Base-by-base conservation (phyloP, 2,113 vertebrate species). In the Elephantulus edwardii region DNA sequence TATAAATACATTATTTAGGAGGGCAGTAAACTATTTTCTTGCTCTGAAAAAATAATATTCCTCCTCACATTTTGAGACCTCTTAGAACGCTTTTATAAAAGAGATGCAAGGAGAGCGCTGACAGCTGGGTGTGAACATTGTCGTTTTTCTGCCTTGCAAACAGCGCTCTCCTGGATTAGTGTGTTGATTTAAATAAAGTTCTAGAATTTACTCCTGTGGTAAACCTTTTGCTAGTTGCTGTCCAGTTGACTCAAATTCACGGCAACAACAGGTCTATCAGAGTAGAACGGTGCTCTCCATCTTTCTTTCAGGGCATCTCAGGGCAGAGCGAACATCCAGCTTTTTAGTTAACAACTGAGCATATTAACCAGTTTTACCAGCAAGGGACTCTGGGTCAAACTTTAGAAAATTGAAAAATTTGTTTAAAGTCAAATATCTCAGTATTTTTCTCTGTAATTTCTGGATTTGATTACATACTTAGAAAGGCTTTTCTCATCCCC, bases 1-100 rank as follows among this genome's bases (percentile, higher is more conserved):
- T 93, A 98, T 97, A 98, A 98, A 98, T 97, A 97, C 97, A 97
- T 96, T 42, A 95, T 96, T 96, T 96, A 97, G 88, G 89, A 97
- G 96, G 95, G 97, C 95, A 97, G 95, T 94, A 96, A 95, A 91
- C 96, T 97, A 97, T 95, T 92, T 96, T 95, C 97, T 96, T 96
- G 95, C 94, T 91, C 50, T 98, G 97, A 97, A 98, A 97, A 98
- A 98, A 98, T 98, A 97, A 96, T 0, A 46, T 95, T 96, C 93
- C 93, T 93, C 83, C 96, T 97, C 96, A 97, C 96, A 97, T 97
- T 97, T 97, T 95, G 97, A 97, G 97, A 97, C 92, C 93, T 96
- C 95, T 92, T 80, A 78, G 83, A 95, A 92, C 70, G 64, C 93
- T 90, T 97, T 94, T 78, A 76, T 66, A 91, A 97, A 96, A 97